Conservation (phyloP, 2,888 invertebrate genomes). For the Tinea trinotella region DNA sequence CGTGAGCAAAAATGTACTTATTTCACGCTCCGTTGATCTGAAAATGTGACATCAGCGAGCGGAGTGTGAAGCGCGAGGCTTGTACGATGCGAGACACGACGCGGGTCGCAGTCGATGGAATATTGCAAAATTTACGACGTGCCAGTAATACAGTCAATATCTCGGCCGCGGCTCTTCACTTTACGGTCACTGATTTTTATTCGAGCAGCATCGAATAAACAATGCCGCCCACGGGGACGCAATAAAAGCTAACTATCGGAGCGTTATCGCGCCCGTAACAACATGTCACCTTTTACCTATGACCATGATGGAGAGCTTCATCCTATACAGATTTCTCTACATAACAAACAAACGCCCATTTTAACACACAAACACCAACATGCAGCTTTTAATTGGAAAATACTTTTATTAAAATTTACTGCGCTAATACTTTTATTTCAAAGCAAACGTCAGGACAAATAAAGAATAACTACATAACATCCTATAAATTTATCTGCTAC, state of each 20-base stretch:
- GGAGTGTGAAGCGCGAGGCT: conserved; percentile 41
- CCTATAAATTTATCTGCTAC: neutral
- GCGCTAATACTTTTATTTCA: neutral
- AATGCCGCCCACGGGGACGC: conserved; percentile 22
- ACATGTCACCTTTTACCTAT: neutral
- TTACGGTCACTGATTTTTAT: conserved; percentile 59
- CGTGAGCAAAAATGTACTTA: conserved; percentile 70
- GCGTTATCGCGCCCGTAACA: conserved; percentile 13
- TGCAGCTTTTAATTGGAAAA: neutral
- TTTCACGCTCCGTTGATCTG: conserved; percentile 69
- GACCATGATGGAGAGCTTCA: neutral
- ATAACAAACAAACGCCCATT: neutral
- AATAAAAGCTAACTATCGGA: conserved; percentile 24
- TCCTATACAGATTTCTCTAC: neutral
- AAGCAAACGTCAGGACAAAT: neutral
- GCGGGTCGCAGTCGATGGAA: conserved; percentile 17
- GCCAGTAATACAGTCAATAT: conserved; percentile 41
- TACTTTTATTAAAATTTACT: neutral
- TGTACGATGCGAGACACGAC: conserved; percentile 32
- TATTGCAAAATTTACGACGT: conserved; percentile 48
- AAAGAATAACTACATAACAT: neutral
- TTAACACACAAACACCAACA: neutral
- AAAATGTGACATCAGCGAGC: conserved; percentile 65
- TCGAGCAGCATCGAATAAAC: conserved; percentile 33
- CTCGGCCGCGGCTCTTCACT: conserved; percentile 42